Evolutionary conservation across 2,113 vertebrate species (phyloP).

Genomic region (Amphiprion ocellaris): DNA sequence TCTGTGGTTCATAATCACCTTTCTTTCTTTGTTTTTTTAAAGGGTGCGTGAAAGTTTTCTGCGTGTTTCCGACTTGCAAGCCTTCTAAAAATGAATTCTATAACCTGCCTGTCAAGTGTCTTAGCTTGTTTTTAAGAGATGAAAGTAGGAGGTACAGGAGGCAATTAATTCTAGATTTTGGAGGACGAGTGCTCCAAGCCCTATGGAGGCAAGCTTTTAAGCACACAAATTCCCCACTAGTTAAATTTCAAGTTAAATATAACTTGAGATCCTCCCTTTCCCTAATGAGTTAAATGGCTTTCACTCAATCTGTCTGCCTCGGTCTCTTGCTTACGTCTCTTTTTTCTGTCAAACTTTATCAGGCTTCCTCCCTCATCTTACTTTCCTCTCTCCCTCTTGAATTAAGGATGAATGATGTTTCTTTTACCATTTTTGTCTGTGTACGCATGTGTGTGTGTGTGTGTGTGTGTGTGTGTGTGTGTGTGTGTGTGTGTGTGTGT

Average conservation of each 20-base stretch:
- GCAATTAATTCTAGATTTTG: constrained; percentile 49
- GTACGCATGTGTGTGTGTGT: constrained; percentile 56
- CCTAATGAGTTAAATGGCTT: constrained; percentile 76
- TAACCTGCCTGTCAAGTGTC: constrained; percentile 22
- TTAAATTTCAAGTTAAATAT: constrained; percentile 71
- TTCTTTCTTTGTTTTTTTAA: background rate
- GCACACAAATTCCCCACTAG: constrained; percentile 46
- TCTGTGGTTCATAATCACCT: background rate
- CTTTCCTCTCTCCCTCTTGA: constrained; percentile 71
- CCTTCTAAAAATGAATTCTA: background rate
- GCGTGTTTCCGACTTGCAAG: background rate
- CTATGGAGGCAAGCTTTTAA: constrained; percentile 49
- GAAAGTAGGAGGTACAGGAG: constrained; percentile 39
- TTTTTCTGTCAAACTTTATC: constrained; percentile 77
- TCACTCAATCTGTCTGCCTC: constrained; percentile 68
- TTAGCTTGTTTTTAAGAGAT: constrained; percentile 17
- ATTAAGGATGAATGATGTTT: constrained; percentile 80
- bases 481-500: constrained; percentile 65
- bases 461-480: constrained; percentile 56
- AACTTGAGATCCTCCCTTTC: constrained; percentile 62
- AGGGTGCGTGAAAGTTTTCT: background rate
- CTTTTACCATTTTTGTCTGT: constrained; percentile 66
- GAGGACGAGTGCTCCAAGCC: constrained; percentile 38
- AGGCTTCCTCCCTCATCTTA: constrained; percentile 67
- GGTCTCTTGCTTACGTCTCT: constrained; percentile 62